Conservation (phyloP, 2,888 invertebrate species). For the Dasysyrphus albostriatus region DNA sequence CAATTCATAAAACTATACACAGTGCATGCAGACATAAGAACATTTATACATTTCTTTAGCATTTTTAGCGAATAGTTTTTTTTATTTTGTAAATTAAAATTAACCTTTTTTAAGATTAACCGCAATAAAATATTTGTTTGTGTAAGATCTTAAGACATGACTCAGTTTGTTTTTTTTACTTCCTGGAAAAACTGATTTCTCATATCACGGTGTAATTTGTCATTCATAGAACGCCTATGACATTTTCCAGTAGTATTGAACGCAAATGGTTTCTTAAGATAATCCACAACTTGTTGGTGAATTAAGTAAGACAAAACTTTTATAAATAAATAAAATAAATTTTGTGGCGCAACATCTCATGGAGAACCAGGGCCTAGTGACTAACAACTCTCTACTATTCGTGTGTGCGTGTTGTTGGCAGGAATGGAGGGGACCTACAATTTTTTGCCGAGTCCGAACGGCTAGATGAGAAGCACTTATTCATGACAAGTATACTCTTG, state of each 20-base stretch:
- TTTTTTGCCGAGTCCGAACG: too few relatives aligned
- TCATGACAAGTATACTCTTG: too few relatives aligned
- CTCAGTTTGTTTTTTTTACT: slow-evolving; percentile 33
- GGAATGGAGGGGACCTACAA: too few relatives aligned
- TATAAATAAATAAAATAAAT: too few relatives aligned
- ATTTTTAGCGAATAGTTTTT: slow-evolving; percentile 50
- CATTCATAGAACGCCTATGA: background rate
- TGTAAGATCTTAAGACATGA: slow-evolving; percentile 47
- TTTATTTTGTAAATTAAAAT: slow-evolving; percentile 33
- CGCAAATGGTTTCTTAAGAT: too few relatives aligned
- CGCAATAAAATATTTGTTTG: slow-evolving; percentile 57
- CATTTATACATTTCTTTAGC: slow-evolving; percentile 31
- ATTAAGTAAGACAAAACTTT: too few relatives aligned
- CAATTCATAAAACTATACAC: slow-evolving; percentile 25
- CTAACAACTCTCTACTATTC: too few relatives aligned
- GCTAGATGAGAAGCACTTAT: too few relatives aligned
- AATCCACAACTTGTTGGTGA: too few relatives aligned
- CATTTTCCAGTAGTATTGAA: background rate
- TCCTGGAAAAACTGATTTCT: slow-evolving; percentile 33
- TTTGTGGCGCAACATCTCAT: too few relatives aligned
- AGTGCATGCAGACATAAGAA: slow-evolving; percentile 38
- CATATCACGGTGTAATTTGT: background rate
- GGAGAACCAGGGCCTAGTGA: too few relatives aligned
- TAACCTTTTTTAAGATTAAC: slow-evolving; percentile 27
- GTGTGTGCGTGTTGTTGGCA: too few relatives aligned